A percentile compares a stretch with the other conserved stretches of the same genome.
Evolutionary conservation across 2,888 invertebrate species (phyloP).

Genomic region (Ectemnius cavifrons): DNA sequence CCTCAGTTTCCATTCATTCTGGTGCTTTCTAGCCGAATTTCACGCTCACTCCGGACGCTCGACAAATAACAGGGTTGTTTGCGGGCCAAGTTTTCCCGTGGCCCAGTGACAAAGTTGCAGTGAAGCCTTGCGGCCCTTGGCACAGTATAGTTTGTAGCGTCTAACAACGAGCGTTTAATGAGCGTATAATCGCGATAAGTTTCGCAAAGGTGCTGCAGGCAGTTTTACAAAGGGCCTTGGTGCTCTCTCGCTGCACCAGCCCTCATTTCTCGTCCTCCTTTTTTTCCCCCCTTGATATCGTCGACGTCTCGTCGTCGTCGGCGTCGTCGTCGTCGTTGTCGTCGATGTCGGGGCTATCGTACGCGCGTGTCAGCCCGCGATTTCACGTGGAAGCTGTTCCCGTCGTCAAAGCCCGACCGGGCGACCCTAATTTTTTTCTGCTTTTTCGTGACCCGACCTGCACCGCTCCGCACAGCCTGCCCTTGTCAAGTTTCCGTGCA

Average conservation of each 20-base stretch:
- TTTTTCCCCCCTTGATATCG: constrained; percentile 19
- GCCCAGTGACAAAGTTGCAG: not conserved
- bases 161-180: too few species aligned
- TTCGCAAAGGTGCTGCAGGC: too few species aligned
- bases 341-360: not conserved
- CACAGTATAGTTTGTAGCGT: too few species aligned
- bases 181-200: too few species aligned
- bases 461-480: not conserved
- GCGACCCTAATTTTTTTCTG: constrained; percentile 7
- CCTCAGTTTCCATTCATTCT: too few species aligned
- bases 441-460: not conserved
- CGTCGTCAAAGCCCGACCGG: constrained; percentile 8
- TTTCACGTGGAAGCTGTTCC: not conserved
- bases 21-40: too few species aligned
- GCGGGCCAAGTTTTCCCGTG: not conserved
- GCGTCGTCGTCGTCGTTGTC: not conserved
- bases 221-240: too few species aligned
- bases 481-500: not conserved
- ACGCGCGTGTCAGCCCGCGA: not conserved
- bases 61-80: not conserved
- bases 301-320: not conserved
- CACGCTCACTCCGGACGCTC: too few species aligned
- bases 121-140: too few species aligned
- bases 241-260: constrained; percentile 25
- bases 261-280: constrained; percentile 13